Evolutionary conservation across 2,113 vertebrate genomes (phyloP).

Genomic region (Clarias magur): DNA sequence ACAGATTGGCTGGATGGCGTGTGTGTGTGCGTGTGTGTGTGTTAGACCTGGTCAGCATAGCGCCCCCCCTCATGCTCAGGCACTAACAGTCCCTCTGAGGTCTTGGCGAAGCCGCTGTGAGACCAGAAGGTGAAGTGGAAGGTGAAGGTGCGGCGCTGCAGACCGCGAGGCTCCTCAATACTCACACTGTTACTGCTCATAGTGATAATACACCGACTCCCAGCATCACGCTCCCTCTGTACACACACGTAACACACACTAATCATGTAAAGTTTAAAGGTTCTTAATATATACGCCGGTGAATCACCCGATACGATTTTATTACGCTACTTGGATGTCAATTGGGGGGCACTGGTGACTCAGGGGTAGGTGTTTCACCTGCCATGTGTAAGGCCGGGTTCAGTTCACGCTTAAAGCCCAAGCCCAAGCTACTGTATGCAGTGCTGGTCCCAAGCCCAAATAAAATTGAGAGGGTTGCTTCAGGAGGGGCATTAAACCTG

Average conservation of each 20-base stretch:
- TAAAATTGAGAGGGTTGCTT: too few species aligned
- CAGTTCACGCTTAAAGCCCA: too few species aligned
- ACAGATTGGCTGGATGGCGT: background rate
- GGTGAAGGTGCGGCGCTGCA: constrained; percentile 70
- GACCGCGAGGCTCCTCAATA: constrained; percentile 72
- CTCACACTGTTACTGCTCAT: constrained; percentile 72
- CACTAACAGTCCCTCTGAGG: constrained; percentile 66
- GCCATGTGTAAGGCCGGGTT: too few species aligned
- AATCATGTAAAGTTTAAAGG: too few species aligned
- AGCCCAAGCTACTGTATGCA: too few species aligned
- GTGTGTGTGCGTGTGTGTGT: background rate
- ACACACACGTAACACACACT: background rate
- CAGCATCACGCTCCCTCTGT: constrained; percentile 78
- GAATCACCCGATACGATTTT: too few species aligned
- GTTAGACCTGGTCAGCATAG: constrained; percentile 79
- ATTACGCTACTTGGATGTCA: too few species aligned
- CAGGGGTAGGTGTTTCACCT: too few species aligned
- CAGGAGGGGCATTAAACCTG: too few species aligned
- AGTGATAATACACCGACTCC: constrained; percentile 76
- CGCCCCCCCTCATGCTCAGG: constrained; percentile 71
- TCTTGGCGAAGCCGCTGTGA: constrained; percentile 71
- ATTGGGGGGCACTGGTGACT: too few species aligned
- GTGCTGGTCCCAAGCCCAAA: too few species aligned
- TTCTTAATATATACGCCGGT: background rate
- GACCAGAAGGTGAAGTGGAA: constrained; percentile 81